These are phyloP conservation scores for Hycleus cichorii DNA, from an alignment of 1,140 invertebrate genomes.

Conservation along the genomic window DNA sequence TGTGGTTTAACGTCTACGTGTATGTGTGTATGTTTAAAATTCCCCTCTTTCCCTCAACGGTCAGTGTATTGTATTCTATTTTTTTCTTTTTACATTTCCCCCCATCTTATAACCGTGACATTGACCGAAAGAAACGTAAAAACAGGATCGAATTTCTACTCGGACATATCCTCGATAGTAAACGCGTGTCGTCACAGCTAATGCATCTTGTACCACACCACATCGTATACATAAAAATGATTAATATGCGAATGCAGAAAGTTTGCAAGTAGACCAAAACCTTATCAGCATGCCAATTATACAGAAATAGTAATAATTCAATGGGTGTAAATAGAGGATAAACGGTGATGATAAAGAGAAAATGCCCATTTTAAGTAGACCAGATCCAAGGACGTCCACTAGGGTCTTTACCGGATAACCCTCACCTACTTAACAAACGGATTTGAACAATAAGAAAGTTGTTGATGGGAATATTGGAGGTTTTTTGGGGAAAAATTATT, in stretches of 20 bases:
- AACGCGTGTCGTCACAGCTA: constrained; percentile 23
- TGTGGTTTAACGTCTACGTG: not conserved
- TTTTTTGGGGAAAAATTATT: too few species aligned
- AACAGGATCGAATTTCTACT: constrained; percentile 30
- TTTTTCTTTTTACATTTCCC: not conserved
- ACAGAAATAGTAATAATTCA: not conserved
- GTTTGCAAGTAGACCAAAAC: constrained; percentile 31
- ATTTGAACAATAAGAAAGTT: not conserved
- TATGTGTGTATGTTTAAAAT: constrained; percentile 4
- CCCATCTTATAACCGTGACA: constrained; percentile 11
- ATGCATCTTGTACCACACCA: constrained; percentile 4
- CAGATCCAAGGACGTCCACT: not conserved
- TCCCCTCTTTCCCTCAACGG: constrained; percentile 8
- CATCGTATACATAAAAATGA: not conserved
- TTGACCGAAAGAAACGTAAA: constrained; percentile 30
- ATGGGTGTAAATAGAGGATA: not conserved
- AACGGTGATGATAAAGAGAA: not conserved
- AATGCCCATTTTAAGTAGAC: not conserved
- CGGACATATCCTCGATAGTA: constrained; percentile 10
- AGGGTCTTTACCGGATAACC: not conserved
- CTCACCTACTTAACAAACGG: constrained; percentile 14
- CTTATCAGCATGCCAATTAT: constrained; percentile 6
- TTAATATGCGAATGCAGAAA: constrained; percentile 24
- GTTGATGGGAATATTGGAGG: too few species aligned
- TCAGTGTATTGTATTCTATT: constrained; percentile 1